Evolutionary conservation across 2,888 invertebrate genomes (phyloP), one percentile per base, ranked within the genome.

Genomic region (Caenorhabditis macrosperma): DNA sequence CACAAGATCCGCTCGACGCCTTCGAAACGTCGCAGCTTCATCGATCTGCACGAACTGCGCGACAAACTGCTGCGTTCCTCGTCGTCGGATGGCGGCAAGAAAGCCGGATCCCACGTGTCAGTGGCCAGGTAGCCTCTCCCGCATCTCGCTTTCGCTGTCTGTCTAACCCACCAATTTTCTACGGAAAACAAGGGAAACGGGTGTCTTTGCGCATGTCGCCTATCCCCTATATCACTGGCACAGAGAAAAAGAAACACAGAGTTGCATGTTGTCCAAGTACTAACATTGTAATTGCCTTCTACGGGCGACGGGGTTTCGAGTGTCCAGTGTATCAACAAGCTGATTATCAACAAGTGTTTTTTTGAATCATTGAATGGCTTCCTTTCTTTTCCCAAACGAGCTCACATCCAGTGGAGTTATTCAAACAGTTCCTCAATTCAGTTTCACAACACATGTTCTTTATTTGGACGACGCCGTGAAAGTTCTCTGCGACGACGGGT

Each of bases 1-100:
- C 90, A 90, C 85, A 90, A 90, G 78, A 90, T 90, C 50, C 89
- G 90, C 12, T 88, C 89, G 30, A 90, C 90, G 9, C 90, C 90
- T 1, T 88, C 88, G 26, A 90, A 90, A 67, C 85, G 90, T 7
- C 85, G 90, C 20, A 86, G 86, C 28, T 90, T 90, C 83, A 90
- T 90, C 66, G 90, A 90, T 81, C 85, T 90, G 83, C 85, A 85
- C 59, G 90, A 90, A 63, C 68, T 90, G 54, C 71, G 87, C 6
- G 90, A 90, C 78, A 90, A 90, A 64, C 72, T 89, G 57, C 81
- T 89, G 22, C 81, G 89, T 15, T 84, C 87, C 12, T 84, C 85
- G 0, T 85, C 87, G 41, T 83, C 86, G 17, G 83, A 85, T 48
- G 82, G 84, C 54, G 57, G 72, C 68, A 85, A 87, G 77, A 89